Conservation (phyloP, 2,888 invertebrate species). For the Seladonia tumulorum region DNA sequence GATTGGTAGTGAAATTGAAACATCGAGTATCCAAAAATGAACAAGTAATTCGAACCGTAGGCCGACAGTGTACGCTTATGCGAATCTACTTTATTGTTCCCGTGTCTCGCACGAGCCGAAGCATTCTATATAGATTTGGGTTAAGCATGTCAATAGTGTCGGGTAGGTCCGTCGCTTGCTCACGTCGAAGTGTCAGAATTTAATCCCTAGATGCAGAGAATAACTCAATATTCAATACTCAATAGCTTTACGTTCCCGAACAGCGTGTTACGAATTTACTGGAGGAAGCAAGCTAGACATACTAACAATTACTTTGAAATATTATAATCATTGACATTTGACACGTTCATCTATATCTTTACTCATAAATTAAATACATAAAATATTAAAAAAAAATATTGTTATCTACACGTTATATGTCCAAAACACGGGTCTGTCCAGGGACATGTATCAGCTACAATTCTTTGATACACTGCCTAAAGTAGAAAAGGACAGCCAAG, state of each 20-base stretch:
- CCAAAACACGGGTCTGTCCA: too few species aligned
- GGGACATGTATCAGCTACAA: too few species aligned
- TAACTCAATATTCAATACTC: slow-evolving; percentile 7
- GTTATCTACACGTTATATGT: too few species aligned
- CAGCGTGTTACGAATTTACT: not conserved
- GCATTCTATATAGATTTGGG: not conserved
- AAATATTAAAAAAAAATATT: not conserved
- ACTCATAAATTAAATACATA: not conserved
- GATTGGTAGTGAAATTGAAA: not conserved
- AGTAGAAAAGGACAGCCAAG: too few species aligned
- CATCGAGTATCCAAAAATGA: not conserved
- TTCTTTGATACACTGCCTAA: too few species aligned
- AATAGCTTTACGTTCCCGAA: not conserved
- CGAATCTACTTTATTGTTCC: not conserved
- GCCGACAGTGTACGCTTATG: not conserved
- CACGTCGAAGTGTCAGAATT: not conserved
- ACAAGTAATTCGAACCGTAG: not conserved
- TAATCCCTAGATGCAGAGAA: slow-evolving; percentile 6
- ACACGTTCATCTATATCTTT: not conserved
- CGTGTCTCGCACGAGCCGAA: not conserved
- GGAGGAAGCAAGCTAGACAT: not conserved
- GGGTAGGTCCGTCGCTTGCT: not conserved
- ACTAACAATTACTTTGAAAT: not conserved
- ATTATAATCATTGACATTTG: not conserved
- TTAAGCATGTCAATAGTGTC: not conserved